Base-by-base conservation (phyloP, 1,140 invertebrate genomes). In the Oppia nitens region DNA sequence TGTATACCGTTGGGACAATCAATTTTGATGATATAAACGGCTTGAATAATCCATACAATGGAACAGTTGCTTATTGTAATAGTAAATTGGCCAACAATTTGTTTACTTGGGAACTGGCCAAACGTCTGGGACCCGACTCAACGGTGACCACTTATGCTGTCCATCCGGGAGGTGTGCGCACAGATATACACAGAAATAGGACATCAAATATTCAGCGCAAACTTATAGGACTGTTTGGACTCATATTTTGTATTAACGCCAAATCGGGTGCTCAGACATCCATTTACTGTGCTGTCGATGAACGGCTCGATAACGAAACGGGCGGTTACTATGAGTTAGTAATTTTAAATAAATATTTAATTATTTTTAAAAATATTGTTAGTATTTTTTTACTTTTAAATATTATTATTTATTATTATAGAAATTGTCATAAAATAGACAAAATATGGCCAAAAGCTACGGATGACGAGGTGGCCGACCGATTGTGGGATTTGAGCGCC, bases 161-260 rank as follows among this genome's bases (percentile, higher is more conserved):
- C 12, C 86, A 92, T 73, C 89, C 89, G 2, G 89, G 89, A 2
- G 76, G 91, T 68, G 84, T 90, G 27, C 75, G 75, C 47, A 89
- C 86, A 0, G 82, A 86, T n/a, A n/a, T n/a, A n/a, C n/a, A n/a
- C n/a, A n/a, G n/a, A n/a, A n/a, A n/a, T n/a, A n/a, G n/a, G n/a
- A n/a, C n/a, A n/a, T n/a, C n/a, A n/a, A n/a, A n/a, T n/a, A n/a
- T n/a, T n/a, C n/a, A n/a, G n/a, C n/a, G n/a, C n/a, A n/a, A n/a
- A n/a, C n/a, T n/a, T n/a, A n/a, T n/a, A n/a, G n/a, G n/a, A n/a
- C n/a, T n/a, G n/a, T 61, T 90, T 3, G 68, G 82, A 29, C 89
- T 83, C 81, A 75, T 84, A 0, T 80, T 90, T 65, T 71, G 87
- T 52, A 88, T 85, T 72, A 78, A 72, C 47, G 71, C 84, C 1